Percentiles rank a stretch among this genome's conserved stretches.
These are phyloP conservation scores for Tenthredo scrophulariae DNA, from an alignment of 2,888 invertebrate genomes.

Conservation along the genomic window DNA sequence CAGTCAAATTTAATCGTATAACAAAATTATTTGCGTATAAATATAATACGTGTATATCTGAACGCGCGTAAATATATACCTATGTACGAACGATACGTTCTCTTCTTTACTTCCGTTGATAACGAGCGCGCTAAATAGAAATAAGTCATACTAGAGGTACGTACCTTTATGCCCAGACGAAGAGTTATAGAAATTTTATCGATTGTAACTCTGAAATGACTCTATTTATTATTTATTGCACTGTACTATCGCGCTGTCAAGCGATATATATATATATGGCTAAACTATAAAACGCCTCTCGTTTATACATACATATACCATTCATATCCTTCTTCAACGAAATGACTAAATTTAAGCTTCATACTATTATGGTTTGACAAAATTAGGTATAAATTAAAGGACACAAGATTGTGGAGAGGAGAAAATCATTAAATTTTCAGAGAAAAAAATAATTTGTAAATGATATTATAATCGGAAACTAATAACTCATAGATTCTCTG, in stretches of 20 bases:
- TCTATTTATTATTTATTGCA: slow-evolving; percentile 44
- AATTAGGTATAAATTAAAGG: background rate
- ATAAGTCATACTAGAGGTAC: background rate
- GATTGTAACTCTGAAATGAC: slow-evolving; percentile 27
- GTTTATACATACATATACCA: background rate
- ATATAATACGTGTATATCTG: background rate
- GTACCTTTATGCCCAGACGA: background rate
- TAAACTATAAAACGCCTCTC: background rate
- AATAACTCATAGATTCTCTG: background rate
- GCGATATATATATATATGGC: slow-evolving; percentile 22
- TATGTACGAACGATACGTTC: background rate
- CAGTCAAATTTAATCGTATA: background rate
- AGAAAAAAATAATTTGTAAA: too few species aligned
- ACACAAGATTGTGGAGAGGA: too few species aligned
- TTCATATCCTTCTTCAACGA: background rate
- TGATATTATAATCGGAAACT: background rate
- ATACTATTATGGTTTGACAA: background rate
- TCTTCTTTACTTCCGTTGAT: slow-evolving; percentile 17
- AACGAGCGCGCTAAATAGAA: background rate
- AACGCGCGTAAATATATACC: background rate
- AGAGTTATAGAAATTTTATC: slow-evolving; percentile 33
- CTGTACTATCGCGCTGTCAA: background rate
- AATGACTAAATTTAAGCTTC: background rate
- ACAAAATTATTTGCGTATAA: background rate
- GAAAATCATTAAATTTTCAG: too few species aligned